Conservation (phyloP, 2,797 vertebrate species). For the Gallinago solitaria region DNA sequence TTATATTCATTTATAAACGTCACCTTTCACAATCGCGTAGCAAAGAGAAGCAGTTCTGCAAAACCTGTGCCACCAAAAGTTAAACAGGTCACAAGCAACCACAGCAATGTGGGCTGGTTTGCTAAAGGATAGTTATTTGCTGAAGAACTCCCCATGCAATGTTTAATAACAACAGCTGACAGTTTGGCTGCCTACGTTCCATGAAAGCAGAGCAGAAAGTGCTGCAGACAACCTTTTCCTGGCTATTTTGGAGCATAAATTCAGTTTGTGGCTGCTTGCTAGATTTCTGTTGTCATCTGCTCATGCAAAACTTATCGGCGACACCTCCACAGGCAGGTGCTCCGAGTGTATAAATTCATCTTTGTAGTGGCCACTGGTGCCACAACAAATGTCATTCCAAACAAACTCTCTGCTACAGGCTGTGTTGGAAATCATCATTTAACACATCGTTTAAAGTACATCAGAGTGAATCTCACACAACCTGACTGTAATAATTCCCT, state of each 20-base stretch:
- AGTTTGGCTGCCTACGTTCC: not conserved
- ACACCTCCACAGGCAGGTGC: conserved; percentile 65
- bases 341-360: conserved; percentile 63
- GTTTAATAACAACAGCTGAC: not conserved
- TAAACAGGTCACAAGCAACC: not conserved
- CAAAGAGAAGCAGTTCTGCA: not conserved
- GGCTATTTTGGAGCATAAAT: not conserved
- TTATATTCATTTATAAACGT: not conserved
- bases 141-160: not conserved
- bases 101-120: not conserved
- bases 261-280: not conserved
- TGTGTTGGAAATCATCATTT: conserved; percentile 73
- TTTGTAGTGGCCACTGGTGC: conserved; percentile 56
- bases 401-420: conserved; percentile 69
- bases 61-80: not conserved
- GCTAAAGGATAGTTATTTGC: not conserved
- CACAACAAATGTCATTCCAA: conserved; percentile 64
- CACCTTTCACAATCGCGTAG: not conserved
- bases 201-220: not conserved
- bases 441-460: conserved; percentile 71
- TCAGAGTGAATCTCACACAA: conserved; percentile 67
- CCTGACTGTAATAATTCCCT: conserved; percentile 60
- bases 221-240: not conserved
- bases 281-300: conserved; percentile 61
- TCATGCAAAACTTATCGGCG: conserved; percentile 55